Percentiles rank a stretch among this genome's conserved stretches.
These are phyloP conservation scores for Emberiza fucata DNA, from an alignment of 2,113 vertebrate species.

Conservation along the genomic window DNA sequence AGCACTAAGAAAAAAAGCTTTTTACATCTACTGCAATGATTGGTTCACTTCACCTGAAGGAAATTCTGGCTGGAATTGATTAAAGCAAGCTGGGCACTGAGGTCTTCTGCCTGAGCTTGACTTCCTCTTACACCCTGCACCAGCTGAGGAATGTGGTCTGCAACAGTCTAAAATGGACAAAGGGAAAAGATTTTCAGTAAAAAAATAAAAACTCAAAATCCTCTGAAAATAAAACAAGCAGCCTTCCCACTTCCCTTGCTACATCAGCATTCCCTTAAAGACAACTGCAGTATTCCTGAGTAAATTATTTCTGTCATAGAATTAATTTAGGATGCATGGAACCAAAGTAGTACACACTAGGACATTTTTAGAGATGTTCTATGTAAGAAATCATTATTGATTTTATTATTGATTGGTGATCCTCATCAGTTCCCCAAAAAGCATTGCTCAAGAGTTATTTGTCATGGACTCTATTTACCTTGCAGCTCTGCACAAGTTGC, in stretches of 20 bases:
- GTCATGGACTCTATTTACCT: slow-evolving; percentile 75
- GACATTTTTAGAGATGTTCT: not conserved
- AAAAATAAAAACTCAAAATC: not conserved
- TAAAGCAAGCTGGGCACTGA: slow-evolving; percentile 90
- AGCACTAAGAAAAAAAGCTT: not conserved
- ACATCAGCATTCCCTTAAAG: not conserved
- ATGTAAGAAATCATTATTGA: not conserved
- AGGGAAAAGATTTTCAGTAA: not conserved
- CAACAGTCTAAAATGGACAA: slow-evolving; percentile 80
- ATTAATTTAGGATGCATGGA: not conserved
- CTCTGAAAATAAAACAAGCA: not conserved
- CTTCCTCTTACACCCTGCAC: slow-evolving; percentile 96
- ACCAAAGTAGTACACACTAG: not conserved
- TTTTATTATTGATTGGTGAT: not conserved
- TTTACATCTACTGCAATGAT: not conserved
- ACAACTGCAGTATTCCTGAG: not conserved
- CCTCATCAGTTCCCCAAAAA: not conserved
- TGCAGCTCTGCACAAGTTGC: slow-evolving; percentile 97
- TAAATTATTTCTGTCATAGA: not conserved
- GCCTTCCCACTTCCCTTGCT: not conserved
- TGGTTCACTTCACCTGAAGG: slow-evolving; percentile 80
- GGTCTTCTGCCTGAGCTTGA: slow-evolving; percentile 92
- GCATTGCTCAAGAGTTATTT: not conserved
- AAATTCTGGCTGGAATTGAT: slow-evolving; percentile 98
- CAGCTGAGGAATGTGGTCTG: slow-evolving; percentile 93